Base-by-base conservation (phyloP, 2,888 invertebrate species). In the Andrena flavipes region DNA sequence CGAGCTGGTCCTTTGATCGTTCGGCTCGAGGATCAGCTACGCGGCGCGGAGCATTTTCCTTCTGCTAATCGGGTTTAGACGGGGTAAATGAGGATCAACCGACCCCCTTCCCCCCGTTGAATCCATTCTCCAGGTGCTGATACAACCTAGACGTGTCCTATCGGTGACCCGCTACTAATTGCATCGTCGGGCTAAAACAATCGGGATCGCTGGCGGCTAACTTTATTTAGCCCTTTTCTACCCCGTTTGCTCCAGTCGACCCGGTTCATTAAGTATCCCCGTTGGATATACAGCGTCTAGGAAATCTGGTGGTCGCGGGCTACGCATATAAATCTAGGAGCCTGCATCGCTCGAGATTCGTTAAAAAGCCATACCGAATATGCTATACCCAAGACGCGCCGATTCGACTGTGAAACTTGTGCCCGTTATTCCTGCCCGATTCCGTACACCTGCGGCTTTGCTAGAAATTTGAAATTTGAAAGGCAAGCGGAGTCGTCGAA, bases 21-120 rank as follows among this genome's bases (percentile, higher is more conserved):
- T 70, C 63, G 49, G 65, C 74, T 67, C 59, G 48, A 29, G 74
- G 65, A 75, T 76, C 64, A 59, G 62, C 68, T 59, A 73, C 72
- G 56, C 76, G 56, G 71, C 72, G 51, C 76, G 56, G 35, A 80
- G 73, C 67, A 78, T 77, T 84, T 81, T 77, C 80, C 74, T 73
- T 74, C 79, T 67, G 70, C 75, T 90, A 90, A 90, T 90, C 84
- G 84, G 86, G 70, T 91, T 90, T 88, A 76, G 71, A 51, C 8
- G 8, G 42, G 77, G 68, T 86, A 85, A 87, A 81, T 83, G 83
- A 85, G 87, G 84, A 86, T 87, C 89, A 83, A 84, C 84, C 82
- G 87, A 87, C 76, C 30, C 35, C 0, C 4, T 0, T 10, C 42
- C 13, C 0, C 4, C 63, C 74, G 72, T 77, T 77, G 77, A 75